Base-by-base conservation (phyloP, 2,113 vertebrate species). In the Sprattus sprattus region DNA sequence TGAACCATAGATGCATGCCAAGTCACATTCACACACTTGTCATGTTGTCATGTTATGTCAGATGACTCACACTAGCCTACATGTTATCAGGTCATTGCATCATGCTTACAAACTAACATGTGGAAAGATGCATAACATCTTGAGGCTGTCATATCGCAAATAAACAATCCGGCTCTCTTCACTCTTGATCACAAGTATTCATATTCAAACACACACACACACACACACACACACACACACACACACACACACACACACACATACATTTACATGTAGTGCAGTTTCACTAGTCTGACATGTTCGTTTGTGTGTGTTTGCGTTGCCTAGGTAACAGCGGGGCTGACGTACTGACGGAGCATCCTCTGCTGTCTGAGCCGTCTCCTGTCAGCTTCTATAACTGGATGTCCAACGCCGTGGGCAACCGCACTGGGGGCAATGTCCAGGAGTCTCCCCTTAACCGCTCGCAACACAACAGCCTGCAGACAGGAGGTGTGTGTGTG, bases 301-400 rank as follows among this genome's bases (percentile, higher is more conserved):
- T 6, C 47, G 16, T 54, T 3, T 57, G 52, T 20, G 9, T 81
- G 16, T 84, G 16, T 82, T 82, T 50, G 49, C 20, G 75, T 89
- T 50, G 83, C 82, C 89, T 90, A 99, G 97, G 95, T 45, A 97
- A 97, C 85, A 95, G 95, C 4, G 97, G 96, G 82, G 94, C 97
- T 13, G 98, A 99, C 82, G 95, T 98, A 94, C 89, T 99, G 85
- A 97, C 98, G 0, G 98, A 99, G 85, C 98, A 99, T 90, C 98
- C 98, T 57, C 93, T 99, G 89, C 93, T 99, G 28, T 96, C 98
- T 1, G 98, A 99, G 90, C 98, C 98, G 0, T 97, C 97, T 13
- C 96, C 97, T 1, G 97, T 99, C 94, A 99, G 98, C 90, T 99
- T 99, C 91, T 99, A 99, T 92, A 99, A 99, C 92, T 99, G 98